Conservation (phyloP, 2,113 vertebrate species). For the Poicephalus gulielmi region DNA sequence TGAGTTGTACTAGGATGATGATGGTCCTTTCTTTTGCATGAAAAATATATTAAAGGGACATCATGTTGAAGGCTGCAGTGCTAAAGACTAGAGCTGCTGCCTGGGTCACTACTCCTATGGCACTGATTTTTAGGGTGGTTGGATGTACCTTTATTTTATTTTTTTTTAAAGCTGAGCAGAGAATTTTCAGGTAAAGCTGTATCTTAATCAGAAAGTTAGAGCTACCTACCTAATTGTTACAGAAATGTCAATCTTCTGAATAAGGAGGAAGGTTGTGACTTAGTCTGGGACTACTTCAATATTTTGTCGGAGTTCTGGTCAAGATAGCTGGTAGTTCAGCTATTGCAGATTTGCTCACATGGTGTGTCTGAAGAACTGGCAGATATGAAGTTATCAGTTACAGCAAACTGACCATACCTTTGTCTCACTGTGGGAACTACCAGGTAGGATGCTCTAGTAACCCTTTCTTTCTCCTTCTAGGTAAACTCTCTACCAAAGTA, state of each 20-base stretch:
- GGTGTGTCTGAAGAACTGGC: not conserved
- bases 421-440: not conserved
- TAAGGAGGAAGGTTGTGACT: not conserved
- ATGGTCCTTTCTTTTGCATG: not conserved
- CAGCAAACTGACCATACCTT: not conserved
- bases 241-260: not conserved
- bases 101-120: not conserved
- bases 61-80: not conserved
- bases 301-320: not conserved
- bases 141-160: not conserved
- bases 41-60: not conserved
- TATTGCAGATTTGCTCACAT: not conserved
- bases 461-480: conserved; percentile 60
- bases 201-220: not conserved
- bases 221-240: not conserved
- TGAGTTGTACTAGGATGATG: not conserved
- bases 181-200: not conserved
- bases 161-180: not conserved
- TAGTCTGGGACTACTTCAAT: not conserved
- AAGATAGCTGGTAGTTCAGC: not conserved
- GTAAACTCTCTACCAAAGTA: conserved; percentile 85
- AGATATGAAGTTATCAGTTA: not conserved
- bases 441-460: not conserved
- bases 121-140: not conserved
- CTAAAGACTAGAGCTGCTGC: not conserved